These are phyloP conservation scores for Pogonocichla stellata DNA, from an alignment of 2,113 vertebrate genomes.

Conservation along the genomic window DNA sequence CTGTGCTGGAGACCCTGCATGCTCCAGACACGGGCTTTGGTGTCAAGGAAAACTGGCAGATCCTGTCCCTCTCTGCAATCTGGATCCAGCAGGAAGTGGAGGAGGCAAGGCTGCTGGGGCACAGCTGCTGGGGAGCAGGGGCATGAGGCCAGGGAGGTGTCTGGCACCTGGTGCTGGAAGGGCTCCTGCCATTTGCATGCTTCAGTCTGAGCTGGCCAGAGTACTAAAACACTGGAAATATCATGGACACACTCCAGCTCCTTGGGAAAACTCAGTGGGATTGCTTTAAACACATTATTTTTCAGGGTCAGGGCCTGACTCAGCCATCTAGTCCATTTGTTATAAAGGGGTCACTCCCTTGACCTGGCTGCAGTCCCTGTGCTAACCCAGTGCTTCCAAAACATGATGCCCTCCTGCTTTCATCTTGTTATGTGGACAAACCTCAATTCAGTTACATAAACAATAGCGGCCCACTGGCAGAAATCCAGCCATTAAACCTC, in stretches of 20 bases:
- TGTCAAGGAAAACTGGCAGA: neutral
- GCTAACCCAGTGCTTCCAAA: neutral
- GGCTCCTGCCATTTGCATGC: fast-evolving
- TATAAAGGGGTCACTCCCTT: neutral
- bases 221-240: neutral
- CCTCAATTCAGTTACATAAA: neutral
- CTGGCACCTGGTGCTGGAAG: neutral
- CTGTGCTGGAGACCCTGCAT: neutral
- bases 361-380: neutral
- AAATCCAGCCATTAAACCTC: conserved; percentile 34
- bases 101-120: fast-evolving
- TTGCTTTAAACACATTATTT: neutral
- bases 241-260: neutral
- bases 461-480: neutral
- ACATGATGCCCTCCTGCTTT: neutral
- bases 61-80: neutral
- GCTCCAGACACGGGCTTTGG: neutral
- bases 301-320: neutral
- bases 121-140: neutral
- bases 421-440: neutral
- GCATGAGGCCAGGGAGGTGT: fast-evolving
- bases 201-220: neutral
- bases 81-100: neutral
- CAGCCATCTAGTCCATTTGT: neutral
- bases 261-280: neutral